Conservation (phyloP, 2,888 invertebrate genomes). For the Tinea semifulvella region DNA sequence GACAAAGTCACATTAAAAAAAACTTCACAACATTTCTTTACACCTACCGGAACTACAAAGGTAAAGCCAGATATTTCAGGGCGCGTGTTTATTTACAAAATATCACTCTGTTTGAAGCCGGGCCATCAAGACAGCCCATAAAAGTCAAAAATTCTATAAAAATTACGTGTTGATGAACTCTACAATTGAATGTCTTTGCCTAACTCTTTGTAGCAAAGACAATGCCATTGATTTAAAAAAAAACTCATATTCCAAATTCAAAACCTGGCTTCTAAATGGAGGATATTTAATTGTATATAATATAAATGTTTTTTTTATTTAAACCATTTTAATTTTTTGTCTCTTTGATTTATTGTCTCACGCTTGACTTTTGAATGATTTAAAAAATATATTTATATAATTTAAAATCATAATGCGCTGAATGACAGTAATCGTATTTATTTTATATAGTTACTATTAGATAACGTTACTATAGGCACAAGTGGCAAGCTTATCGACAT, state of each 20-base stretch:
- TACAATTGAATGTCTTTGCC: conserved; percentile 51
- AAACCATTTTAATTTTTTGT: no score
- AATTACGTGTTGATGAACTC: conserved; percentile 65
- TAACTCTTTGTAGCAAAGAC: conserved; percentile 61
- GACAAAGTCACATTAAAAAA: conserved; percentile 6
- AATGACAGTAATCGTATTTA: no score
- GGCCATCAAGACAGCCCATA: conserved; percentile 65
- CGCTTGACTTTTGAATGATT: no score
- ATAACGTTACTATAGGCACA: no score
- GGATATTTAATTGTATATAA: no score
- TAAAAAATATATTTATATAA: no score
- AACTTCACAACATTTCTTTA: not conserved
- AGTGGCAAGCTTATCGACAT: no score
- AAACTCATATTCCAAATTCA: not conserved
- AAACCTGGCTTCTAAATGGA: no score
- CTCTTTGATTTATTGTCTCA: no score
- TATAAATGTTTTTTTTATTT: no score
- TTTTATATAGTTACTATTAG: no score
- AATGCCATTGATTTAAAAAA: conserved; percentile 29
- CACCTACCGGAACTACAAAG: conserved; percentile 60
- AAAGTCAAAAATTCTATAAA: conserved; percentile 63
- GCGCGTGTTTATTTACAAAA: conserved; percentile 64
- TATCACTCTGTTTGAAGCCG: conserved; percentile 68
- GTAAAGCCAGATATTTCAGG: conserved; percentile 64
- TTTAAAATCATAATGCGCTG: no score